Conservation (phyloP, 2,797 vertebrate species). For the Moxostoma hubbsi region DNA sequence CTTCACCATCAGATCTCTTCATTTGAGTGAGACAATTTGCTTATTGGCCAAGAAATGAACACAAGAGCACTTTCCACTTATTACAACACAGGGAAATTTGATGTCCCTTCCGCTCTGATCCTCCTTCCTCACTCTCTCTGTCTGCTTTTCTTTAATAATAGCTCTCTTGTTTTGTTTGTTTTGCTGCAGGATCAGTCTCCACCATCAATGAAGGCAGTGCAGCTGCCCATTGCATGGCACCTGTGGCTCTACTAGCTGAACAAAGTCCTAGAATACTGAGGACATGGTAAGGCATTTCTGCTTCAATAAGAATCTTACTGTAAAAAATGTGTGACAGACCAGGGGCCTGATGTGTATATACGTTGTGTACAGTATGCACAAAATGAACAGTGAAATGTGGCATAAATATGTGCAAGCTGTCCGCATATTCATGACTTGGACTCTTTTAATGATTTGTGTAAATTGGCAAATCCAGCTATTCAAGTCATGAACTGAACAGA, state of each 20-base stretch:
- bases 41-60: constrained; percentile 25
- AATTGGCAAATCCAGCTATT: too few relatives aligned
- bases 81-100: constrained; percentile 22
- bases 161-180: constrained; percentile 26
- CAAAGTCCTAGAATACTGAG: constrained; percentile 7
- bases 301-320: constrained; percentile 15
- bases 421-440: too few relatives aligned
- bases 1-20: constrained; percentile 48
- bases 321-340: constrained; percentile 1
- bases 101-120: constrained; percentile 20
- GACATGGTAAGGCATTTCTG: constrained; percentile 14
- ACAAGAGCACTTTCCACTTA: constrained; percentile 18
- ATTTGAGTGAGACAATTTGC: neutral
- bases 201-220: neutral
- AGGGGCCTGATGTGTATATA: too few relatives aligned
- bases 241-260: constrained; percentile 16
- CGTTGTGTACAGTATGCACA: too few relatives aligned
- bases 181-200: neutral
- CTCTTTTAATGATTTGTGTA: too few relatives aligned
- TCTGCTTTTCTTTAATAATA: constrained; percentile 5
- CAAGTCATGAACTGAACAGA: too few relatives aligned
- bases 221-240: neutral
- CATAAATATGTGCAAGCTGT: too few relatives aligned
- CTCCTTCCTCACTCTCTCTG: neutral
- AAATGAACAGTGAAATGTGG: too few relatives aligned